These are phyloP conservation scores for Eulemur macaco DNA, from an alignment of 2,113 vertebrate genomes.

Conservation along the genomic window DNA sequence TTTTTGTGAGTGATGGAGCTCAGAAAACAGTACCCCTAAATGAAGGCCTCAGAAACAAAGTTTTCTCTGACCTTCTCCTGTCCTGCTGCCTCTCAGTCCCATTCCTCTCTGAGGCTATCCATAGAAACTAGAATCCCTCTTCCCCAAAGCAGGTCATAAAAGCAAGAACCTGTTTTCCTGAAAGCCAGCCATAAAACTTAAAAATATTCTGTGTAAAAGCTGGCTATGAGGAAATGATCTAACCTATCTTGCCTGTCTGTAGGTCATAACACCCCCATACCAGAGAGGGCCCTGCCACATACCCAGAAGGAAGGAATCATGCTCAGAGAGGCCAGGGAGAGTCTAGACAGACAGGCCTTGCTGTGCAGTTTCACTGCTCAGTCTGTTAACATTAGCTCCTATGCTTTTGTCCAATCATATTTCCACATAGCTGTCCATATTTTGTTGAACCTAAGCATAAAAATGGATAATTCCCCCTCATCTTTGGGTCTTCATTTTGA, in stretches of 20 bases:
- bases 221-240: no score
- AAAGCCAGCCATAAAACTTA: not conserved
- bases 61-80: not conserved
- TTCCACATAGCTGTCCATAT: no score
- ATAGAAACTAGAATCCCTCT: not conserved
- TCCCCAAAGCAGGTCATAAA: not conserved
- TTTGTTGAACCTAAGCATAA: no score
- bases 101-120: not conserved
- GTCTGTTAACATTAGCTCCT: not conserved
- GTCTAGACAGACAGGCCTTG: not conserved
- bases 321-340: not conserved
- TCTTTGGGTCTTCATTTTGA: no score
- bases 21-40: not conserved
- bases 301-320: not conserved
- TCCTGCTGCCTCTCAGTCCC: not conserved
- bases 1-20: not conserved
- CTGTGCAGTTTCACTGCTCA: not conserved
- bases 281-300: not conserved
- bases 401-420: no score
- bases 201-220: not conserved
- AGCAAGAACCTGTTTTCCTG: not conserved
- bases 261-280: no score
- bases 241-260: no score
- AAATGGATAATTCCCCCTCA: no score
- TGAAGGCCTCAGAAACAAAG: not conserved